Evolutionary conservation across 2,113 vertebrate genomes (phyloP).

Genomic region (Sturnira hondurensis): DNA sequence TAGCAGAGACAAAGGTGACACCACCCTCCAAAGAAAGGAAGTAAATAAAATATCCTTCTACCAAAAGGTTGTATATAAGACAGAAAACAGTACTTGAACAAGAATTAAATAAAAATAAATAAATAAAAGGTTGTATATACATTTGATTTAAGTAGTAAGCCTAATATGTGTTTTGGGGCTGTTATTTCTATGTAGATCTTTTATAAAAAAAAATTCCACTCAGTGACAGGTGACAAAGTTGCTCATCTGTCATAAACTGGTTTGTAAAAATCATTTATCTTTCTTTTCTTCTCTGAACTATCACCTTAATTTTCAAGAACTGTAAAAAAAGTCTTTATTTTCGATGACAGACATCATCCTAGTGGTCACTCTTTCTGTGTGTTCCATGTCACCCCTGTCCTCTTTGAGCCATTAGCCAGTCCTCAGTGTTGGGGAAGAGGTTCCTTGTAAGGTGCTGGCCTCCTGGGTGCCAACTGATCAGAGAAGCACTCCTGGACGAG

Average conservation of each 20-base stretch:
- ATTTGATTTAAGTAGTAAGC: background rate
- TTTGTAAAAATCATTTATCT: background rate
- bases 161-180: background rate
- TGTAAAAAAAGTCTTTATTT: background rate
- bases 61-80: background rate
- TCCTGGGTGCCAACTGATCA: background rate
- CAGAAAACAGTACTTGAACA: too few relatives aligned
- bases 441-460: too few relatives aligned
- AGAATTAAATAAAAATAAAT: too few relatives aligned
- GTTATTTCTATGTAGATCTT: background rate
- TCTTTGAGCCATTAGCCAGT: rapidly evolving
- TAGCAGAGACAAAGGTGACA: background rate
- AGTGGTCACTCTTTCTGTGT: background rate
- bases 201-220: background rate
- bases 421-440: rapidly evolving
- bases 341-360: background rate
- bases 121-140: background rate
- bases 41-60: background rate
- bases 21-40: background rate
- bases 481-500: background rate
- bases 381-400: background rate
- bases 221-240: background rate
- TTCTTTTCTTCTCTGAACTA: background rate
- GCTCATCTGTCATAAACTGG: background rate
- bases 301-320: background rate